phyloP scores from a whole-genome alignment of 2,888 invertebrate genomes.

The Xylophagus ater region DNA sequence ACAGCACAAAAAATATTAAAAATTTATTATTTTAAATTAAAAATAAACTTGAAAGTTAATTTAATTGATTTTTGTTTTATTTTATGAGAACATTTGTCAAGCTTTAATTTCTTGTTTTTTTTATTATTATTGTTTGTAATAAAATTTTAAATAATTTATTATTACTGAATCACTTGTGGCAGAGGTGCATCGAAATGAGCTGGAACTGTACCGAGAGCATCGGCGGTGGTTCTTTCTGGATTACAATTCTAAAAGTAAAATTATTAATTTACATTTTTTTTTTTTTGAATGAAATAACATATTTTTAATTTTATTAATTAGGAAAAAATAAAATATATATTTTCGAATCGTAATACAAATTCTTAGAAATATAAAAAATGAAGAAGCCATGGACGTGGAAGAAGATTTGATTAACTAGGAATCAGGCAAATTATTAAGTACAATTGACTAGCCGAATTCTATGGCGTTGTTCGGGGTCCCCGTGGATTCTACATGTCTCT shows the following conservation, averaged over 20 bases:
- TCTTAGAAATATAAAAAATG: not conserved
- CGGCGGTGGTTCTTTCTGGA: constrained; percentile 52
- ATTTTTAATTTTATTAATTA: not conserved
- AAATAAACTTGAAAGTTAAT: no score
- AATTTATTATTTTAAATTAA: no score
- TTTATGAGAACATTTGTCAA: not conserved
- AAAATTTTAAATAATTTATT: no score
- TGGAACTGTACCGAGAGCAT: constrained; percentile 64
- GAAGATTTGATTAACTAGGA: not conserved
- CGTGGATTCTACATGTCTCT: no score
- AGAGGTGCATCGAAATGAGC: constrained; percentile 57
- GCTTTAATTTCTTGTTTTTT: not conserved
- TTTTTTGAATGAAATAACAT: not conserved
- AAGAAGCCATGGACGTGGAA: not conserved
- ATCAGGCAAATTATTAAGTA: constrained; percentile 1
- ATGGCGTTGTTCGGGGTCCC: no score
- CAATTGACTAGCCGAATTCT: no score
- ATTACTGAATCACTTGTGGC: constrained; percentile 12
- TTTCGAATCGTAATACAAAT: not conserved
- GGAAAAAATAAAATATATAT: not conserved
- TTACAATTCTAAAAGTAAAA: constrained; percentile 58
- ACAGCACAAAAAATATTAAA: no score
- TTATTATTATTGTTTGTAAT: no score
- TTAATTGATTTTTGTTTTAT: not conserved
- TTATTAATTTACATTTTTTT: no score